Conservation (phyloP, 30 jellyfish, hydroid and myxozoan species). For the Hydractinia echinata region DNA sequence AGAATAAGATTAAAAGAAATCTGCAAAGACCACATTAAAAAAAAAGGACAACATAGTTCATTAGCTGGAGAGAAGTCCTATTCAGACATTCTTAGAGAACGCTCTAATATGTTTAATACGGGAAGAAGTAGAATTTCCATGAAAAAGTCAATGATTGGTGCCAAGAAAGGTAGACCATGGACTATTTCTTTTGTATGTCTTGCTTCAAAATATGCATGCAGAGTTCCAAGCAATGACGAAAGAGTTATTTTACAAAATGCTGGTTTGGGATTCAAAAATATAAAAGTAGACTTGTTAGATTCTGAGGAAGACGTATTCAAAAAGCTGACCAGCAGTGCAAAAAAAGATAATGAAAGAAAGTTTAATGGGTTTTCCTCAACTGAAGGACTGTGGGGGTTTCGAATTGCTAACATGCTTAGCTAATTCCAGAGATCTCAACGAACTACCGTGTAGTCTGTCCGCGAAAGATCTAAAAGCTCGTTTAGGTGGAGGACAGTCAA, state of each 20-base stretch:
- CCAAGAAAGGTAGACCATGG: no score
- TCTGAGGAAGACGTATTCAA: not conserved
- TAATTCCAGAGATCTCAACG: conserved; percentile 8
- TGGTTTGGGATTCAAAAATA: not conserved
- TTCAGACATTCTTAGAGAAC: no score
- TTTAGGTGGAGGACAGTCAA: not conserved
- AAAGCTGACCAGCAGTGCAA: not conserved
- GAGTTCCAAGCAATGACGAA: conserved; percentile 5
- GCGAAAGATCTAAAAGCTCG: not conserved
- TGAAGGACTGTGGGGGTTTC: not conserved
- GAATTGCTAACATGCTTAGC: not conserved
- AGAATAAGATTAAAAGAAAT: no score
- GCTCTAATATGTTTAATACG: no score
- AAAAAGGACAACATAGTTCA: no score
- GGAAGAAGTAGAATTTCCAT: no score
- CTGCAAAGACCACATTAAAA: no score
- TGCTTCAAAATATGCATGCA: not conserved
- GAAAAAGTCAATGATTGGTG: no score
- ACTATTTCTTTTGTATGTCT: conserved; percentile 4
- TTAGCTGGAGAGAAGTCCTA: no score
- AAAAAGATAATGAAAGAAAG: not conserved
- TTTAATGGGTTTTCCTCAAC: not conserved
- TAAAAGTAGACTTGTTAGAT: not conserved
- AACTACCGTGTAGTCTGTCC: not conserved
- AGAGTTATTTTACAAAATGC: not conserved